Base-by-base conservation (phyloP, 2,113 vertebrate genomes). In the Poecilia latipinna region DNA sequence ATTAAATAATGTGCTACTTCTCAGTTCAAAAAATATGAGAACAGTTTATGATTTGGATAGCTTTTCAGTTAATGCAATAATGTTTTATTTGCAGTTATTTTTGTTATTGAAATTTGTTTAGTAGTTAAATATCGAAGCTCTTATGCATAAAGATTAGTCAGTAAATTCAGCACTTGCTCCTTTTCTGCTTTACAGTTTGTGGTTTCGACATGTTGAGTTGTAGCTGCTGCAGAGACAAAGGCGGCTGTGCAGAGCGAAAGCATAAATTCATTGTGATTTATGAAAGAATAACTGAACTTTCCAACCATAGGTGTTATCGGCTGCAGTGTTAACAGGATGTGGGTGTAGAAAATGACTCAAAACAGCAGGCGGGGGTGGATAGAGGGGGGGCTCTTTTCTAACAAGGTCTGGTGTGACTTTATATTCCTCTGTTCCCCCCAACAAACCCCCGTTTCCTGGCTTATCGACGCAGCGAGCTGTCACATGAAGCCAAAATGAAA, bases 261-360 rank as follows among this genome's bases (percentile, higher is more conserved):
- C 11, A 15, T 3, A 4, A 33, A 68, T 7, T 22, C 51, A 15
- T 4, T 24, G 33, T 44, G 60, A 57, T 72, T 65, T 65, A 8
- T 17, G 33, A 68, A 6, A 61, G 29, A 65, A 35, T 22, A 33
- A 62, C 32, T 63, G 80, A 75, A 65, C 71, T 83, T 83, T 89
- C 72, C 74, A 44, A 31, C 32, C 39, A 73, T 62, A 61, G 44
- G 80, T 61, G 74, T 68, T 61, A 79, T 66, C 65, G 70, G 51
- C 76, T 61, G 70, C 48, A 69, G 74, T 11, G 65, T 12, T 68
- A 65, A 88, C 89, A 93, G 92, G 92, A 93, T 92, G 90, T 92
- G 92, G 51, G 88, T 90, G 68, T 65, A 82, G 71, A 68, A 63
- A 87, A 60, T 76, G 84, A 82, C 72, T 82, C 44, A 84, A 74